Evolutionary conservation across 2,113 vertebrate species (phyloP), one percentile per base, ranked within the genome.

Genomic region (Crypturellus undulatus): DNA sequence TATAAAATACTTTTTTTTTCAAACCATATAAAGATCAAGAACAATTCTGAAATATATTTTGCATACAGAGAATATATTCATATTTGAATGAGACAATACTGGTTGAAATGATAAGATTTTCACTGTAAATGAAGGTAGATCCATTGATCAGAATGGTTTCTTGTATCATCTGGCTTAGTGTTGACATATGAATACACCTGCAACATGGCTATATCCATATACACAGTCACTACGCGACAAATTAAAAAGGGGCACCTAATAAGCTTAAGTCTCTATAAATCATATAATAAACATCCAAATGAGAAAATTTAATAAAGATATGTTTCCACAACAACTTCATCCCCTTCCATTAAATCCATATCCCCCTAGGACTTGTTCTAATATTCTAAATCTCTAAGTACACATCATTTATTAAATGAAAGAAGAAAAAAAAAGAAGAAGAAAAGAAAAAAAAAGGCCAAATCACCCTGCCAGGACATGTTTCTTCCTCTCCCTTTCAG

Each of bases 191-290:
- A 73, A 87, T 70, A 84, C 40, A 43, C 42, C 18, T 30, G 1
- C 62, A 70, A 45, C 67, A 12, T 25, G 65, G 83, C 24, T 88
- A 13, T 34, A 76, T 54, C 59, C 32, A 24, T 59, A 59, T 9
- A 47, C 45, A 85, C 45, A 59, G 12, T 34, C 42, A 59, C 32
- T 54, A 38, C 14, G 32, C 25, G 60, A 63, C 47, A 88, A 94
- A 94, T 91, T 95, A 85, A 89, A 85, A 91, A 94, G 84, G 63
- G 25, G 32, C 32, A 59, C 19, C 18, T n/a, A 79, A 87, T 62
- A 63, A 83, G 76, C 54, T 91, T 65, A 91, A 93, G 69, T 78
- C 82, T 70, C 52, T 76, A 85, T 91, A 93, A 96, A 94, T 93
- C 87, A 93, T 12, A 91, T 16, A 90, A 73, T 38, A 83, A 85